Base-by-base conservation (phyloP, 2,113 vertebrate genomes). In the Pao palembangensis region DNA sequence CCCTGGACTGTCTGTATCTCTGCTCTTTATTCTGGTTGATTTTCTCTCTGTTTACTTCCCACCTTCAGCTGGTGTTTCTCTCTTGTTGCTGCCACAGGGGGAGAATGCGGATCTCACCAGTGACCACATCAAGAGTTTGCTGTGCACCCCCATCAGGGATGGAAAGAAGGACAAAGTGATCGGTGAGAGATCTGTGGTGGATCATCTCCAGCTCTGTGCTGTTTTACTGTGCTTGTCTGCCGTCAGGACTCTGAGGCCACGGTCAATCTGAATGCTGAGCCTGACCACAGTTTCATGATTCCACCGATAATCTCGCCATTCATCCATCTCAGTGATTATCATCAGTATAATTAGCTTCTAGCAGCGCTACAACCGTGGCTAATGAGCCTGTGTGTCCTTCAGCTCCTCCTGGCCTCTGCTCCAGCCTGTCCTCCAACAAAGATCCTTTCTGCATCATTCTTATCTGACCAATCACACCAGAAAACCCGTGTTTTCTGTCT, bases 141-240 rank as follows among this genome's bases (percentile, higher is more conserved):
- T 99, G 69, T 98, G 97, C 76, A 94, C 93, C 0, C 96, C 97
- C 56, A 98, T 99, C 79, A 94, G 93, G 88, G 98, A 98, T 54
- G 94, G 93, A 43, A 98, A 98, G 87, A 99, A 98, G 88, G 96
- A 98, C 88, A 98, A 94, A 92, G 96, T 99, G 54, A 99, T 99
- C 89, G 96, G 97, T 98, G 92, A 1, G 48, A n/a, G 19, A 7
- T 17, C 1, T 3, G 34, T 2, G 31, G 1, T 38, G 34, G 10
- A 38, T 3, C 15, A 16, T 18, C n/a, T 20, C 19, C 10, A n/a
- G 15, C 6, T 3, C 15, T 13, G 42, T 18, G n/a, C 51, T 11
- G 43, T 56, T 58, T 50, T 49, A 5, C 58, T 17, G 31, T 61
- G 25, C 48, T 49, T 3, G 47, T 56, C 18, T 15, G 15, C 5